Evolutionary conservation across 2,797 vertebrate species (phyloP).

Genomic region (Hyperoplus immaculatus): DNA sequence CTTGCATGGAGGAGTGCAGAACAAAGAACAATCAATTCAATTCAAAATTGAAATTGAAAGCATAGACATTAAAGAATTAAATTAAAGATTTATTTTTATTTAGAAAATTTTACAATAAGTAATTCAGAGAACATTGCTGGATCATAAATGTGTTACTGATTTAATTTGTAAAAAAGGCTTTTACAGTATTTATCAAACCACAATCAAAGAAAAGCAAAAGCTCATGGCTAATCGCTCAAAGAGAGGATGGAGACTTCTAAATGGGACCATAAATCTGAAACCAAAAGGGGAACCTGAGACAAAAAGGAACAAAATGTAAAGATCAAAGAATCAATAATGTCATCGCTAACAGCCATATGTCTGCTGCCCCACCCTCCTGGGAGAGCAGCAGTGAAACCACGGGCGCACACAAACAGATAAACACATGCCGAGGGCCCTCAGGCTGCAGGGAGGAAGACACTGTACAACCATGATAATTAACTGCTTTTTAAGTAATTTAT

Average conservation of each 20-base stretch:
- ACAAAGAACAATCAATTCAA: constrained; percentile 58
- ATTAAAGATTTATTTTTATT: background rate
- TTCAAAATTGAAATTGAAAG: constrained; percentile 3
- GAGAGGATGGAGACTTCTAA: background rate
- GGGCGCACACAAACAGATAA: constrained; percentile 48
- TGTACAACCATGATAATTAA: constrained; percentile 53
- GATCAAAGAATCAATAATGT: constrained; percentile 69
- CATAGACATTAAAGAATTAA: background rate
- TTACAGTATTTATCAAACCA: background rate
- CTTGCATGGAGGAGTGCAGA: background rate
- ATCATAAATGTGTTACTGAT: background rate
- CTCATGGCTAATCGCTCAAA: background rate
- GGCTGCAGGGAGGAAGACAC: constrained; percentile 40
- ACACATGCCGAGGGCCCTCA: constrained; percentile 47
- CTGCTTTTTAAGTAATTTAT: constrained; percentile 56
- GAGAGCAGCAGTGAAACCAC: constrained; percentile 59
- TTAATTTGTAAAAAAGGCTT: background rate
- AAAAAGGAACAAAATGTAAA: constrained; percentile 37
- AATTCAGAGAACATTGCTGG: background rate
- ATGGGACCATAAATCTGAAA: constrained; percentile 18
- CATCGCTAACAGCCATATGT: constrained; percentile 47
- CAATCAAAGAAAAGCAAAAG: background rate
- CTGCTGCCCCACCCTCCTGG: constrained; percentile 52
- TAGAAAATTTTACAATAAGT: background rate
- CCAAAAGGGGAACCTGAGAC: constrained; percentile 11